Conservation (phyloP, 2,113 vertebrate genomes). For the Microcebus lehilahytsara region DNA sequence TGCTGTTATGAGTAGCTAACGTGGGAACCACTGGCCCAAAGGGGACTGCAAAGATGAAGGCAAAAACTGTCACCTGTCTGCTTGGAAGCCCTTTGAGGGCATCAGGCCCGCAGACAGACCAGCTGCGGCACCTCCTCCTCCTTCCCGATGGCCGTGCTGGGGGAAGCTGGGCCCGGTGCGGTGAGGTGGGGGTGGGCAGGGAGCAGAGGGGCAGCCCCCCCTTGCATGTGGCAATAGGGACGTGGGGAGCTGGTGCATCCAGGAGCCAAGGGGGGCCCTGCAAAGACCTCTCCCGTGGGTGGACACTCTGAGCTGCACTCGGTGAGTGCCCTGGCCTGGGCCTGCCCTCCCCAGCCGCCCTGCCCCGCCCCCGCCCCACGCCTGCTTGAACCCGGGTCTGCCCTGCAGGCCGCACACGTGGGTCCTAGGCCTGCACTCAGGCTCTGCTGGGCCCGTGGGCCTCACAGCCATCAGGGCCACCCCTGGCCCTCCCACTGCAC, state of each 20-base stretch:
- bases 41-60: background rate
- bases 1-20: background rate
- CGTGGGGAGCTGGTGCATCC: no score
- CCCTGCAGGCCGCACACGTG: background rate
- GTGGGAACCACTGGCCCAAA: accelerated
- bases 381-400: background rate
- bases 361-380: accelerated
- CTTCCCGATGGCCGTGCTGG: background rate
- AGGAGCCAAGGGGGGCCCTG: no score
- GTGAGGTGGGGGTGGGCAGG: no score
- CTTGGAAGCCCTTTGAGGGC: background rate
- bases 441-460: background rate
- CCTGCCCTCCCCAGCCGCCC: accelerated
- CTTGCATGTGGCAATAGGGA: no score
- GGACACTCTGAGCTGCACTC: accelerated
- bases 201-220: no score
- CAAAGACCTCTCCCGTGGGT: background rate
- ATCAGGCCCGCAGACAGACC: background rate
- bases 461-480: background rate
- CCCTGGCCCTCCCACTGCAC: background rate
- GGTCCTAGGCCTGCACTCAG: background rate
- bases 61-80: background rate
- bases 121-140: background rate
- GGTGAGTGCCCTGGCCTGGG: background rate
- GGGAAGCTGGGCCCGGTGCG: background rate